Percentiles rank a stretch among this genome's conserved stretches.
Conservation (phyloP, 2,113 vertebrate genomes). For the Eulacestoma nigropectus region DNA sequence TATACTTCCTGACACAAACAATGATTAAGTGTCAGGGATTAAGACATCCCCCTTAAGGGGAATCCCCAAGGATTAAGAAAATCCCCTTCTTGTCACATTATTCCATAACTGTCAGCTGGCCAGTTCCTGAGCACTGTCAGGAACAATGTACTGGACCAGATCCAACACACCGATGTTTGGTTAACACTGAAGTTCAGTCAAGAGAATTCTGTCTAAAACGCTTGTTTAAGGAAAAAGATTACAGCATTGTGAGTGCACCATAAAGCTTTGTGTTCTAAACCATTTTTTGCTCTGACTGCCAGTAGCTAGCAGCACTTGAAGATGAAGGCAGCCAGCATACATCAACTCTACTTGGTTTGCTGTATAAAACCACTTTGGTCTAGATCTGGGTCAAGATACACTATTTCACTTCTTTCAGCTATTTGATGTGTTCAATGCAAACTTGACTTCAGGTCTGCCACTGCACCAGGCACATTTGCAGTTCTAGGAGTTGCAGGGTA, state of each 20-base stretch:
- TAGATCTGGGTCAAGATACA: background rate
- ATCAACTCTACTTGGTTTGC: background rate
- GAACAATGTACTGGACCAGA: background rate
- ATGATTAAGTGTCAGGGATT: constrained; percentile 25
- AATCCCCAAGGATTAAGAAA: constrained; percentile 39
- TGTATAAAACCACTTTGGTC: background rate
- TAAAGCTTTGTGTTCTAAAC: background rate
- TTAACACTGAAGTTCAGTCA: background rate
- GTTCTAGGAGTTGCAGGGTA: background rate
- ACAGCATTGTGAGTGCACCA: background rate
- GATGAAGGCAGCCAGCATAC: background rate
- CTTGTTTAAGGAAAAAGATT: background rate
- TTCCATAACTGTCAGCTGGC: background rate
- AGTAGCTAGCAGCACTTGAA: constrained; percentile 3
- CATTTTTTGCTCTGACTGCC: background rate
- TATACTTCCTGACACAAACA: constrained; percentile 8
- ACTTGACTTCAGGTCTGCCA: background rate
- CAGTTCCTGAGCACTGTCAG: background rate
- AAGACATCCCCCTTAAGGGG: background rate
- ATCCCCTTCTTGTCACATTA: background rate
- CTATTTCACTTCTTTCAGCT: background rate
- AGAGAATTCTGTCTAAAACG: background rate
- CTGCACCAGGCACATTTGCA: background rate
- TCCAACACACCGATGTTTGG: background rate
- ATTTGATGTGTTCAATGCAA: background rate